Percentiles rank a stretch among this genome's conserved stretches.
phyloP scores from a whole-genome alignment of 2,113 vertebrate genomes.

The Spea multiplicata region DNA sequence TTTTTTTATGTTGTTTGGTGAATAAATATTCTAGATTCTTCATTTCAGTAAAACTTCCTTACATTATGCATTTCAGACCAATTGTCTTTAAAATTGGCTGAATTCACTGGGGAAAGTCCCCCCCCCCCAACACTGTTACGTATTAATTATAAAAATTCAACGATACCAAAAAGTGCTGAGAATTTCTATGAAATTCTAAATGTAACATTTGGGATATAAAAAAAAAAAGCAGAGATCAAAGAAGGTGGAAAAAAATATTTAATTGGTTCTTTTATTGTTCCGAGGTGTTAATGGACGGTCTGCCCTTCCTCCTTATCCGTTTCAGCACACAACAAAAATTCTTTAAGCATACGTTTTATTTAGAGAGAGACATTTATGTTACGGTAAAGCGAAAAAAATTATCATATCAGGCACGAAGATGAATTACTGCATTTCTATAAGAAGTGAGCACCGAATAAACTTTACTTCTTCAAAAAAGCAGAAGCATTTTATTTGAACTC shows the following conservation, averaged over 20 bases:
- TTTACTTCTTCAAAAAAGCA: not conserved
- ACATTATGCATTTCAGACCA: too few species aligned
- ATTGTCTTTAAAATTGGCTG: too few species aligned
- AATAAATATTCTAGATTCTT: too few species aligned
- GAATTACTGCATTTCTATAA: constrained; percentile 26
- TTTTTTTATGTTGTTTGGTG: too few species aligned
- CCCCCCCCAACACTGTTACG: too few species aligned
- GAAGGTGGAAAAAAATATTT: constrained; percentile 6
- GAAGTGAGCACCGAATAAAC: not conserved
- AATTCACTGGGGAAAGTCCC: too few species aligned
- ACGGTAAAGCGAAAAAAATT: constrained; percentile 11
- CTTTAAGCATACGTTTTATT: constrained; percentile 19
- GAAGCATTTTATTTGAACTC: constrained; percentile 12
- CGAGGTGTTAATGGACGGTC: constrained; percentile 20
- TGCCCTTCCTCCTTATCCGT: constrained; percentile 20
- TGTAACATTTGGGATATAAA: not conserved
- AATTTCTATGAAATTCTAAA: not conserved
- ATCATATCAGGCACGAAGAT: constrained; percentile 32
- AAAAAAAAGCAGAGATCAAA: constrained; percentile 38
- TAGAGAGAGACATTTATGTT: constrained; percentile 23
- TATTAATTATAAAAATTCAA: not conserved
- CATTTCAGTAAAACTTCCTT: too few species aligned
- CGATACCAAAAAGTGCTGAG: not conserved
- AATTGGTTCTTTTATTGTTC: not conserved
- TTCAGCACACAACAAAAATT: not conserved